Base-by-base conservation (phyloP, 2,888 invertebrate species). In the Nycteola revayana region DNA sequence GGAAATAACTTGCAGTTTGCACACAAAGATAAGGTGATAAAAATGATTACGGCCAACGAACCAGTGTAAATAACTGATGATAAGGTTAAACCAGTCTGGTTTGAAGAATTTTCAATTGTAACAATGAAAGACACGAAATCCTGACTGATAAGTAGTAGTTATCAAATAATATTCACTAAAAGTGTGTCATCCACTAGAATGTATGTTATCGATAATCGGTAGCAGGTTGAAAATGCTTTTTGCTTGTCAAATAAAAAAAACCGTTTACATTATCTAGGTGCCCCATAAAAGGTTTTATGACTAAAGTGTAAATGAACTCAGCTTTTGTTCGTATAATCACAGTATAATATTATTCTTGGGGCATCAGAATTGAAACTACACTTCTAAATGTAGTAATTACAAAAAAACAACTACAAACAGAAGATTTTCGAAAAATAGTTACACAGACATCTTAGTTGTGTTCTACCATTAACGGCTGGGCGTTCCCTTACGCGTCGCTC, bases 111-210 rank as follows among this genome's bases (percentile, higher is more conserved):
- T 49, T 33, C 32, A 44, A 17, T 34, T 49, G 47, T 38, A 51
- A 56, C 39, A 40, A 32, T 28, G 32, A 47, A 38, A 35, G 31
- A 20, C 39, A 42, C 47, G 42, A 52, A 54, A 54, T 56, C 21
- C 31, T 51, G 10, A 9, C 54, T 44, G 66, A 66, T 68, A n/a
- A n/a, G n/a, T n/a, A 65, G 29, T 29, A 33, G 26, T 44, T 75
- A 78, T 76, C 78, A 44, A 43, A 41, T 44, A 54, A 60, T 69
- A 68, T 72, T 58, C 61, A 62, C 55, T 43, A 36, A 60, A 81
- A 75, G 72, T 81, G 74, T 81, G 83, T 82, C 83, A 76, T 36
- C 34, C 62, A 63, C 59, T 64, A 59, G 39, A 55, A 55, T 47
- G 41, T 55, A 32, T 50, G 66, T 66, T 73, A 65, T 69, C 59